These are phyloP conservation scores for Melikaiella ostensackeni DNA, from an alignment of 2,888 invertebrate species.

Conservation along the genomic window DNA sequence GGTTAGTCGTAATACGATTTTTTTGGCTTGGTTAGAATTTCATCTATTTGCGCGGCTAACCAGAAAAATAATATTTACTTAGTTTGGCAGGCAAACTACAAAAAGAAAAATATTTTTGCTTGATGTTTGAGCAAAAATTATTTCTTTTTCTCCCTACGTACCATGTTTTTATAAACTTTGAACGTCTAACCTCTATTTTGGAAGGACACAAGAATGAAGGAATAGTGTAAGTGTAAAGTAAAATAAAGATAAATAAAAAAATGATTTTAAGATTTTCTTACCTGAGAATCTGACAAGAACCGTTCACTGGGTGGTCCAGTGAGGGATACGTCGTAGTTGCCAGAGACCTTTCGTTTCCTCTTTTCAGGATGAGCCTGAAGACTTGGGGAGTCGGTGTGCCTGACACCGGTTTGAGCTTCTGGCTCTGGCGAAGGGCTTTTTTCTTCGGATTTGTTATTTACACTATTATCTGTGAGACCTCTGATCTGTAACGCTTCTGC, in stretches of 20 bases:
- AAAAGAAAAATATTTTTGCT: background rate
- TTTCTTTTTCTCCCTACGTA: background rate
- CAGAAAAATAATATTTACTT: background rate
- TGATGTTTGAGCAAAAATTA: background rate
- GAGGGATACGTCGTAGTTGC: conserved; percentile 83
- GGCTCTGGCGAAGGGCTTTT: conserved; percentile 72
- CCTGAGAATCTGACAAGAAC: conserved; percentile 84
- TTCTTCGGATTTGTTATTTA: conserved; percentile 77
- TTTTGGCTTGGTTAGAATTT: no score
- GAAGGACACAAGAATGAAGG: no score
- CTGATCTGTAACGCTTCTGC: conserved; percentile 94
- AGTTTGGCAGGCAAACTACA: background rate
- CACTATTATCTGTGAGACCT: conserved; percentile 93
- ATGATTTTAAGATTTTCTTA: conserved; percentile 62
- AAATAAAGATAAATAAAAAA: background rate
- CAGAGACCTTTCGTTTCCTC: conserved; percentile 83
- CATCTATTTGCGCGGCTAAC: background rate
- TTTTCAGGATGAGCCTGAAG: conserved; percentile 77
- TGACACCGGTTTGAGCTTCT: conserved; percentile 66
- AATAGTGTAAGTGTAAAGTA: background rate
- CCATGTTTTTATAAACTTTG: background rate
- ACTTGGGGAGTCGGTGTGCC: conserved; percentile 71
- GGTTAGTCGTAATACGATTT: background rate
- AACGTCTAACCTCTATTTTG: background rate
- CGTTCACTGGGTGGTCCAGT: conserved; percentile 82